A percentile compares a stretch with the other conserved stretches of the same genome.
Evolutionary conservation across 2,888 invertebrate species (phyloP).

Genomic region (Tenthredo scrophulariae): DNA sequence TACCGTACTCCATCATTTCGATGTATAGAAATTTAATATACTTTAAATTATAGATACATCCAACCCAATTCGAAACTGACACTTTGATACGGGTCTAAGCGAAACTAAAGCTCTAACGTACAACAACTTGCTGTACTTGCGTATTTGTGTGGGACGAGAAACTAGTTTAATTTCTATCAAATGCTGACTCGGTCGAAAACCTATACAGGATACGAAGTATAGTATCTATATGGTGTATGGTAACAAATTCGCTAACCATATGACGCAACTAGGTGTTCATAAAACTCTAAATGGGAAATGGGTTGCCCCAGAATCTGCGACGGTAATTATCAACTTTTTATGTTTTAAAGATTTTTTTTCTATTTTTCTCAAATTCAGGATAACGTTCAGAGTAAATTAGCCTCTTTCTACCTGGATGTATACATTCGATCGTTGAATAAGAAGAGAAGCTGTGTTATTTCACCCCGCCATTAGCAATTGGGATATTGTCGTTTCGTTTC

Average conservation of each 20-base stretch:
- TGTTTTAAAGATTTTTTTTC: background rate
- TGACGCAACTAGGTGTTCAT: background rate
- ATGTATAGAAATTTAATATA: background rate
- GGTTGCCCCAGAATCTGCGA: background rate
- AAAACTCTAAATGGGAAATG: background rate
- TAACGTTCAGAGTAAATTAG: background rate
- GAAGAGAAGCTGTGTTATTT: background rate
- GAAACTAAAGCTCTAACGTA: background rate
- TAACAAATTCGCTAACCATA: background rate
- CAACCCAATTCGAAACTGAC: background rate
- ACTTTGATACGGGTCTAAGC: slow-evolving; percentile 5
- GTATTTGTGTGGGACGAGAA: slow-evolving; percentile 25
- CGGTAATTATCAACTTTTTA: background rate
- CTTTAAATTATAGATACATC: background rate
- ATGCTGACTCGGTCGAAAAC: slow-evolving; percentile 16
- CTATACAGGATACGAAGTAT: background rate
- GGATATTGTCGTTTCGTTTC: background rate
- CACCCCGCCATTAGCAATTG: background rate
- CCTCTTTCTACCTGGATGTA: background rate
- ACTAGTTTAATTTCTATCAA: slow-evolving; percentile 36
- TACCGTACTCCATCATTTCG: slow-evolving; percentile 27
- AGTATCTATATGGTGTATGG: background rate
- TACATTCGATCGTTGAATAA: background rate
- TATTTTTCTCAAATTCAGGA: background rate
- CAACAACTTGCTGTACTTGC: slow-evolving; percentile 23